Base-by-base conservation (phyloP, 2,113 vertebrate genomes). In the Choloepus hoffmanni region DNA sequence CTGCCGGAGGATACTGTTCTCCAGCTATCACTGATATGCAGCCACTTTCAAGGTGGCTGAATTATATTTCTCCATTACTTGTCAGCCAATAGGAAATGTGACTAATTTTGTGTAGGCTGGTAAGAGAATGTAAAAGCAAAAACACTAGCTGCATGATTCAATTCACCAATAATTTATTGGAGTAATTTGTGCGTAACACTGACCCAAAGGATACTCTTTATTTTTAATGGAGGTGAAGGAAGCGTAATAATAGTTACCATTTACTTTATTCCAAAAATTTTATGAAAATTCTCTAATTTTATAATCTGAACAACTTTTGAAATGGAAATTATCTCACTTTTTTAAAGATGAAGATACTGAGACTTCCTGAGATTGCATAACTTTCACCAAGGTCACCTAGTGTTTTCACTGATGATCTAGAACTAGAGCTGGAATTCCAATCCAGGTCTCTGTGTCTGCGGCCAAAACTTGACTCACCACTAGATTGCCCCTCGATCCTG, bases 21-120 rank as follows among this genome's bases (percentile, higher is more conserved):
- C 45, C n/a, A 91, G 36, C 70, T 97, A 62, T 93, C 74, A 89
- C 77, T 33, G 76, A 96, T 95, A 94, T 65, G 43, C 7, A 89
- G 67, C 5, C 11, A 77, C 40, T 81, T 92, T 84, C 73, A 90
- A 95, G 43, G 73, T 94, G 72, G 53, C 83, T 92, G 83, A 89
- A 89, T 96, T 93, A 72, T 43, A 65, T 50, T 23, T 89, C 70
- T 62, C 40, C 85, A 81, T 79, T 82, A 90, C 26, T n/a, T 73
- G 60, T 73, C 58, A 95, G 62, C 6, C 36, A 86, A 84, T 19
- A 55, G 77, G 13, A 88, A 96, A 43, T 90, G 33, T 85, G 40
- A 78, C 30, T 89, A 2, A 94, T 40, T 90, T 85, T 87, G 55
- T 84, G 13, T 73, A 79, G 21, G 3, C 5, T 65, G 8, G 18